Conservation (phyloP, 2,113 vertebrate genomes). For the Mustela nigripes region DNA sequence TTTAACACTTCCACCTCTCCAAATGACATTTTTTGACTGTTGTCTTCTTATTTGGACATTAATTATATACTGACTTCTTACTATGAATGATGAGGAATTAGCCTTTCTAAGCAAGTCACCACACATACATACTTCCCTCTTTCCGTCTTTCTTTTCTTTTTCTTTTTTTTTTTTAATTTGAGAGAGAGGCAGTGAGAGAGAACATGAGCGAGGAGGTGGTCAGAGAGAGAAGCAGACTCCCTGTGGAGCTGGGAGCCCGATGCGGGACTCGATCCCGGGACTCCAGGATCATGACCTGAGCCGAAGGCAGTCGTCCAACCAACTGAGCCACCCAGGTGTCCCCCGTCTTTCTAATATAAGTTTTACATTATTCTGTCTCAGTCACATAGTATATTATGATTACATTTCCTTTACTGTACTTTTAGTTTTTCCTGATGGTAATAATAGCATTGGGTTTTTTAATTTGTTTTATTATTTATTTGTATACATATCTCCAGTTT, state of each 20-base stretch:
- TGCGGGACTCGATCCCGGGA: too few relatives aligned
- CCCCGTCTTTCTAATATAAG: neutral
- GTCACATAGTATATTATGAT: neutral
- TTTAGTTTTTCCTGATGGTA: constrained; percentile 11
- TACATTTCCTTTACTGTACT: neutral
- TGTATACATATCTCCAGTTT: neutral
- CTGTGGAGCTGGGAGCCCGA: too few relatives aligned
- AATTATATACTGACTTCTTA: neutral
- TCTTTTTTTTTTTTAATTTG: too few relatives aligned
- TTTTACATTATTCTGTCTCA: neutral
- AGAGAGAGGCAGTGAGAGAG: too few relatives aligned
- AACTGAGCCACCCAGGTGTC: too few relatives aligned
- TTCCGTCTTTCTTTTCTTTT: neutral
- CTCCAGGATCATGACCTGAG: too few relatives aligned
- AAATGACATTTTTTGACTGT: neutral
- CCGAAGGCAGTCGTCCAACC: too few relatives aligned
- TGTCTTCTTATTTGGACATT: neutral
- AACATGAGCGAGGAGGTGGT: too few relatives aligned
- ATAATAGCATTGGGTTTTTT: neutral
- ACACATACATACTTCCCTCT: neutral
- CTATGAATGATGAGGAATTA: neutral
- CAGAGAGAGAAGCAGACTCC: too few relatives aligned
- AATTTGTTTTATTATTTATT: neutral
- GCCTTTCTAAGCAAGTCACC: neutral
- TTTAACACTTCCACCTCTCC: neutral